Conservation (phyloP, 2,888 invertebrate species). For the Allacma fusca region DNA sequence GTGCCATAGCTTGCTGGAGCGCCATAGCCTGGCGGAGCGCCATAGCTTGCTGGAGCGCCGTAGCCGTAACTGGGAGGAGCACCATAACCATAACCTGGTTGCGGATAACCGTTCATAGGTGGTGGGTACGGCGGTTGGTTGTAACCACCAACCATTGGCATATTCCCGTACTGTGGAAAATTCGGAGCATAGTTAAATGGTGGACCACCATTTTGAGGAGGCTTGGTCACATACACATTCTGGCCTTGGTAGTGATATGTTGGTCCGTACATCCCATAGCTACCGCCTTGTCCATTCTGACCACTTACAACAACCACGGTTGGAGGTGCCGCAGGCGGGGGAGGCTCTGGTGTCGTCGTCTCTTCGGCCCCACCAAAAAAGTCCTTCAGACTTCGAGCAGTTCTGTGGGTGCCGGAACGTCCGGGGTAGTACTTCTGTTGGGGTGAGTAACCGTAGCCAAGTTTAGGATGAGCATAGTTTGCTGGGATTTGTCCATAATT, state of each 20-base stretch:
- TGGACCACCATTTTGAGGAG: background rate
- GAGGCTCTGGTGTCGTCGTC: background rate
- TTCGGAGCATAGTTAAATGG: background rate
- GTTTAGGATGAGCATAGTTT: too few relatives aligned
- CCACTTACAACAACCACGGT: background rate
- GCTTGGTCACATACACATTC: background rate
- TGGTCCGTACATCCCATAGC: constrained; percentile 31
- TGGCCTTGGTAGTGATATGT: constrained; percentile 12
- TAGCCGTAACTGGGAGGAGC: too few relatives aligned
- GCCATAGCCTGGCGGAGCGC: too few relatives aligned
- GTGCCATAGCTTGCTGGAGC: too few relatives aligned
- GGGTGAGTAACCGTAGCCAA: too few relatives aligned
- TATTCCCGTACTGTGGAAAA: background rate
- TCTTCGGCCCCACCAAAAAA: background rate
- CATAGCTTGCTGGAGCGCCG: too few relatives aligned
- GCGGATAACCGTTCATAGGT: constrained; percentile 2
- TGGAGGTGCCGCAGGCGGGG: background rate
- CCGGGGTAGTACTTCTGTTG: too few relatives aligned
- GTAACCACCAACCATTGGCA: constrained; percentile 8
- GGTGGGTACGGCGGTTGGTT: background rate
- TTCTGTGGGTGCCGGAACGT: background rate
- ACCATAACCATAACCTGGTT: too few relatives aligned
- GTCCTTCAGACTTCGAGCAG: constrained; percentile 16
- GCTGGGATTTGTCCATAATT: too few relatives aligned
- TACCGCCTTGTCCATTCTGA: background rate